A percentile compares a stretch with the other conserved stretches of the same genome.
These are phyloP conservation scores for Falco peregrinus DNA, from an alignment of 2,797 vertebrate species.

Conservation along the genomic window DNA sequence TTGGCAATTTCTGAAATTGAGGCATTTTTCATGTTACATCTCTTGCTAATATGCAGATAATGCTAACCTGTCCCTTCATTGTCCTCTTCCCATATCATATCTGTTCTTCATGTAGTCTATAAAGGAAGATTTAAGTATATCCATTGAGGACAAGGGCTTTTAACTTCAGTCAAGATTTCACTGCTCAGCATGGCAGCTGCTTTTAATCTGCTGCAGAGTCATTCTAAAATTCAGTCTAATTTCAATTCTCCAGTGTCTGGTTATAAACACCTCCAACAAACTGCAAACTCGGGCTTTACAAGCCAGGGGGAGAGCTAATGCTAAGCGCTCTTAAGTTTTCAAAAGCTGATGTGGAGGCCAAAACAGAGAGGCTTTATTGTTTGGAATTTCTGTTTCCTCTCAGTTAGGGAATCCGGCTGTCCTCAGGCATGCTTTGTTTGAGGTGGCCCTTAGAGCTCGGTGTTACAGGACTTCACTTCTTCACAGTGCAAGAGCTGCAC, in stretches of 20 bases:
- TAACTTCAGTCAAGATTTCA: neutral
- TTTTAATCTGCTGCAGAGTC: neutral
- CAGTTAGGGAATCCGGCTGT: neutral
- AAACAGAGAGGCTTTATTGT: neutral
- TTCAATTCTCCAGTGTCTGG: neutral
- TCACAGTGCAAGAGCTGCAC: neutral
- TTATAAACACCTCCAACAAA: neutral
- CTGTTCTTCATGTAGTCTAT: neutral
- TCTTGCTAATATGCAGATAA: neutral
- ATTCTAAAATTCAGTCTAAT: neutral
- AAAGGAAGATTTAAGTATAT: neutral
- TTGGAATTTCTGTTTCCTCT: neutral
- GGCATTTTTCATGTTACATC: neutral
- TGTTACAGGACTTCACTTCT: neutral
- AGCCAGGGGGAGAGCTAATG: neutral
- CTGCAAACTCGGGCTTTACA: neutral
- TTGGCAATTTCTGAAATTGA: neutral
- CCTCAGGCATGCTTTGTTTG: neutral
- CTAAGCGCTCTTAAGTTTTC: neutral
- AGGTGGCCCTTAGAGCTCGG: neutral
- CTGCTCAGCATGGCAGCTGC: neutral
- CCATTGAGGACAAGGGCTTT: neutral
- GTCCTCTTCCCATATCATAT: neutral
- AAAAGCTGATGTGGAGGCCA: neutral
- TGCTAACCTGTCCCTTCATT: neutral